Conservation (phyloP, 2,888 invertebrate species). For the Agrochola circellaris region DNA sequence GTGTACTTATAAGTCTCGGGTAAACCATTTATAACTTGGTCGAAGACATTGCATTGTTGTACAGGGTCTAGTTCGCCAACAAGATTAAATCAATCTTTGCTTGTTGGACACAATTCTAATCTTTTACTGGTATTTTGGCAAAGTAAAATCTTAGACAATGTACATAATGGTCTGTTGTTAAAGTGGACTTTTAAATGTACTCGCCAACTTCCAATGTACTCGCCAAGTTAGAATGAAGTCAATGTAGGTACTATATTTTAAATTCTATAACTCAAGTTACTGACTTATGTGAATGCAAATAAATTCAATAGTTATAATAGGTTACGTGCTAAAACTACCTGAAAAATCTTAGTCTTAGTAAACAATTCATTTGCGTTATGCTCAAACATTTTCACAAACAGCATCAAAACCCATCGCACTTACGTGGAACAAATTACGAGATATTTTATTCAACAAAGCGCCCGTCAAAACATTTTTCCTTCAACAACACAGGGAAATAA, state of each 20-base stretch:
- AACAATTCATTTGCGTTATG: constrained; percentile 19
- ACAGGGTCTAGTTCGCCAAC: constrained; percentile 33
- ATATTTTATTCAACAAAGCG: constrained; percentile 65
- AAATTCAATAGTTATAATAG: background rate
- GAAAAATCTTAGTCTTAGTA: background rate
- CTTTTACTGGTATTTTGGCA: background rate
- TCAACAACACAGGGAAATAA: constrained; percentile 53
- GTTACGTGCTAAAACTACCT: background rate
- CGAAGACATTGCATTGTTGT: constrained; percentile 53
- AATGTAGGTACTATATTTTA: background rate
- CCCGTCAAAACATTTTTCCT: constrained; percentile 54
- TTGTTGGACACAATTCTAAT: constrained; percentile 28
- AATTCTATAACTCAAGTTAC: background rate
- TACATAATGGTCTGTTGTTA: background rate
- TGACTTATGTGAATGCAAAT: background rate
- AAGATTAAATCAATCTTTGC: constrained; percentile 40
- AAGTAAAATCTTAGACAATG: background rate
- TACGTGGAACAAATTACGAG: constrained; percentile 52
- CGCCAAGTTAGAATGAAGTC: background rate
- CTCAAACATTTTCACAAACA: constrained; percentile 35
- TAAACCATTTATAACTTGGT: constrained; percentile 60
- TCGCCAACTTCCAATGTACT: background rate
- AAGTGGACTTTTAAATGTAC: background rate
- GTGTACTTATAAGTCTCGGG: constrained; percentile 46
- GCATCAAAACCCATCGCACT: constrained; percentile 43